A percentile compares a stretch with the other conserved stretches of the same genome.
These are phyloP conservation scores for Brenthis hecate DNA, from an alignment of 2,888 invertebrate genomes.

Conservation along the genomic window DNA sequence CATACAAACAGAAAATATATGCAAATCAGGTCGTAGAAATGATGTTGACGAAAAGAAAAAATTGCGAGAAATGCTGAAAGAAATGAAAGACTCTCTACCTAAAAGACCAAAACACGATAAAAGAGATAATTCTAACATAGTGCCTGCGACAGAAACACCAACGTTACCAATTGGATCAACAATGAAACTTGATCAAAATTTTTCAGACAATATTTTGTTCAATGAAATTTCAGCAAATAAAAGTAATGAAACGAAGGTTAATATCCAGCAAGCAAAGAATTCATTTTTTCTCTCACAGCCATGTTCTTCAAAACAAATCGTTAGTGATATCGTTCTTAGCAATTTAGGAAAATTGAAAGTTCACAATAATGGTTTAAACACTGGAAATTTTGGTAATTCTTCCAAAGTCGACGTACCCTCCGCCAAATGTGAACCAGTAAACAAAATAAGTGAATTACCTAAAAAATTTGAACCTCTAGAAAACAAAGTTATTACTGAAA, in stretches of 20 bases:
- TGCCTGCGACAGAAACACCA: slow-evolving; percentile 55
- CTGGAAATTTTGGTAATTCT: not conserved
- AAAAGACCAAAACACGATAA: slow-evolving; percentile 76
- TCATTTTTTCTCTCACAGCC: slow-evolving; percentile 23
- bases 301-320: slow-evolving; percentile 28
- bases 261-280: slow-evolving; percentile 29
- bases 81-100: slow-evolving; percentile 89
- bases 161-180: slow-evolving; percentile 65
- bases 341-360: slow-evolving; percentile 3
- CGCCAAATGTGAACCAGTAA: not conserved
- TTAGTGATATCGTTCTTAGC: slow-evolving; percentile 11
- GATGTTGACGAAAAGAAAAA: slow-evolving; percentile 79
- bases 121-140: slow-evolving; percentile 38
- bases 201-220: not conserved
- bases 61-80: slow-evolving; percentile 87
- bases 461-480: slow-evolving; percentile 8
- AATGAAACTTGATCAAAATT: slow-evolving; percentile 17
- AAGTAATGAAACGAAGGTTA: not conserved
- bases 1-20: slow-evolving; percentile 55
- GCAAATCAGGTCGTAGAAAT: slow-evolving; percentile 26
- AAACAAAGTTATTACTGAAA: not conserved
- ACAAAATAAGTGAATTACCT: not conserved
- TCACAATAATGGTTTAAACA: not conserved
- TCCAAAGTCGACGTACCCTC: not conserved
- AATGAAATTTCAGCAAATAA: slow-evolving; percentile 2